phyloP scores from a whole-genome alignment of 2,888 invertebrate species.

The Metellina segmentata region DNA sequence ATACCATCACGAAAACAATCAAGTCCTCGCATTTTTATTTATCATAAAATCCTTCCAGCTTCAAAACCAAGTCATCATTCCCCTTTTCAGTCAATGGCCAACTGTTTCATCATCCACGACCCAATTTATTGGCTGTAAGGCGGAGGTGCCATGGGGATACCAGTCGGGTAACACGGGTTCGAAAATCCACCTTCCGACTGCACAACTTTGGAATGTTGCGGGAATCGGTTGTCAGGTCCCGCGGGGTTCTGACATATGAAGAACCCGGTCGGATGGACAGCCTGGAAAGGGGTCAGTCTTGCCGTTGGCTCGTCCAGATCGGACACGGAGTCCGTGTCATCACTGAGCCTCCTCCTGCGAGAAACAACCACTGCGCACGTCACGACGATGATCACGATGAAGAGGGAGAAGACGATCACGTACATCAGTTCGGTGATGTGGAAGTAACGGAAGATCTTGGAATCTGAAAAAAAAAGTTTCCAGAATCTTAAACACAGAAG shows the following conservation, averaged over 20 bases:
- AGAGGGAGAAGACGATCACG: neutral
- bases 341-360: neutral
- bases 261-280: slow-evolving; percentile 46
- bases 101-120: no score
- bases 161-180: slow-evolving; percentile 58
- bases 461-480: slow-evolving; percentile 3
- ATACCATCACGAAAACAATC: no score
- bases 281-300: slow-evolving; percentile 47
- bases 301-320: slow-evolving; percentile 47
- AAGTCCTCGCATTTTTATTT: no score
- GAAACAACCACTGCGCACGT: neutral
- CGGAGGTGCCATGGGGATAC: slow-evolving; percentile 37
- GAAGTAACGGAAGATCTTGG: neutral
- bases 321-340: slow-evolving; percentile 15
- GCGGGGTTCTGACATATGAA: slow-evolving; percentile 63
- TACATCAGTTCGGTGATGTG: slow-evolving; percentile 22
- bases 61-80: no score
- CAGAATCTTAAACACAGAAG: neutral
- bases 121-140: slow-evolving; percentile 10
- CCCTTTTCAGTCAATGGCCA: no score
- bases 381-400: slow-evolving; percentile 13
- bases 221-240: slow-evolving; percentile 30
- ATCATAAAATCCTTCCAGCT: no score
- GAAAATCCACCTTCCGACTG: slow-evolving; percentile 52
- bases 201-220: neutral